Evolutionary conservation across 1,140 invertebrate genomes (phyloP), one percentile per base, ranked within the genome.

Genomic region (Papilio glaucus): DNA sequence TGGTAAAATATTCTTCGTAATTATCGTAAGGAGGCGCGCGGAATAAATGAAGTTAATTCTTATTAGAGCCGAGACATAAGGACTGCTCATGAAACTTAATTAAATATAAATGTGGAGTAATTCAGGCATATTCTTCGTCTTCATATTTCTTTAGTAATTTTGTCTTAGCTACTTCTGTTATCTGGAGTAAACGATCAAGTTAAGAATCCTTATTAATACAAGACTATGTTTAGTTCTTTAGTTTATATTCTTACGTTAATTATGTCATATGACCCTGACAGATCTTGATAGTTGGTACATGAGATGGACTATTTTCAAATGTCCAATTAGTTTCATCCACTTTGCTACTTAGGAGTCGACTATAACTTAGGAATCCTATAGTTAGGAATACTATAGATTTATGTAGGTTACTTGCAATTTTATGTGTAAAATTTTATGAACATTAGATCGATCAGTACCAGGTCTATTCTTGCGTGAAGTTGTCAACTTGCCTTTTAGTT

Each of bases 101-200:
- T 57, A 57, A 57, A 57, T 57, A 57, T 57, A 26, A 57, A 57
- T 57, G 49, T 57, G n/a, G 49, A 57, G 49, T 57, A 26, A 57
- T 57, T 57, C 21, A 57, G 12, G 49, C 21, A 57, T 26, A 53
- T 53, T 53, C 15, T 49, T 12, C 29, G 29, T 57, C 49, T 57
- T 57, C 21, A 57, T 57, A 57, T 57, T 57, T 57, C 49, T 57
- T 57, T 12, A 57, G 21, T 21, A 12, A 57, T 26, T 57, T 57
- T 24, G 10, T 57, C 49, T 12, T 4, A 57, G 49, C 10, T 13
- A 49, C 21, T 33, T 33, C 29, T 33, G 2, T 33, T 3, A 6
- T 15, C 24, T 26, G 9, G 24, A 24, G 49, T 57, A 15, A 57
- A 57, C 24, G n/a, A 4, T 12, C 24, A 13, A 41, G 9, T 57